Evolutionary conservation across 2,888 invertebrate genomes (phyloP).

Genomic region (Noctua comes): DNA sequence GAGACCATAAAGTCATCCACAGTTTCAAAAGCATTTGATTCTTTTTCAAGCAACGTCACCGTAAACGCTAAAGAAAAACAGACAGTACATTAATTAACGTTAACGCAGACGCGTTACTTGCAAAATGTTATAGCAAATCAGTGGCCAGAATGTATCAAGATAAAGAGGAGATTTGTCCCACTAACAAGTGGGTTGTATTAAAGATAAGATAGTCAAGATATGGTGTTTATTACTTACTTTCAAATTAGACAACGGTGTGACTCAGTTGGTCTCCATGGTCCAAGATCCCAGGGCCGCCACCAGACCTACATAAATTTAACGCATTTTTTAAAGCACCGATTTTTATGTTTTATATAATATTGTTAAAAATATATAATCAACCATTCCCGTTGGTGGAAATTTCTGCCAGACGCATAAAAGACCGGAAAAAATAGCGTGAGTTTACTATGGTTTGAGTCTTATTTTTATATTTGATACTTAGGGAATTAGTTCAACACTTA

Average conservation of each 20-base stretch:
- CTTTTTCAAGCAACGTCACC: not conserved
- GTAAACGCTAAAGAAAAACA: not conserved
- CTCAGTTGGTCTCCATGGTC: constrained; percentile 13
- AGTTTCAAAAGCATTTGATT: not conserved
- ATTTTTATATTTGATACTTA: not conserved
- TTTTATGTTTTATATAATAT: too few species aligned
- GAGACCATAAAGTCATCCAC: not conserved
- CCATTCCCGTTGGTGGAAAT: not conserved
- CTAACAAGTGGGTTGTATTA: constrained; percentile 54
- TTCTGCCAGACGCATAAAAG: not conserved
- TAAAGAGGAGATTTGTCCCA: constrained; percentile 50
- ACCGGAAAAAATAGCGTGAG: not conserved
- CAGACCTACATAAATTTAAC: not conserved
- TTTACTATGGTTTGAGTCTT: not conserved
- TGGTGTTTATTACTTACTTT: constrained; percentile 33
- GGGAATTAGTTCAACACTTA: not conserved
- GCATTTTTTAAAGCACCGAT: not conserved
- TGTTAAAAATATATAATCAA: too few species aligned
- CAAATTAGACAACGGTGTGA: constrained; percentile 32
- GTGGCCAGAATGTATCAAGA: constrained; percentile 30
- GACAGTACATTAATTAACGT: not conserved
- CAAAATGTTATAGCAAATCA: constrained; percentile 25
- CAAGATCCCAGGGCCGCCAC: not conserved
- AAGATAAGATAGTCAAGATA: constrained; percentile 47
- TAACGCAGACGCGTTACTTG: not conserved